Evolutionary conservation across 2,113 vertebrate species (phyloP).

Genomic region (Phrynosoma platyrhinos): DNA sequence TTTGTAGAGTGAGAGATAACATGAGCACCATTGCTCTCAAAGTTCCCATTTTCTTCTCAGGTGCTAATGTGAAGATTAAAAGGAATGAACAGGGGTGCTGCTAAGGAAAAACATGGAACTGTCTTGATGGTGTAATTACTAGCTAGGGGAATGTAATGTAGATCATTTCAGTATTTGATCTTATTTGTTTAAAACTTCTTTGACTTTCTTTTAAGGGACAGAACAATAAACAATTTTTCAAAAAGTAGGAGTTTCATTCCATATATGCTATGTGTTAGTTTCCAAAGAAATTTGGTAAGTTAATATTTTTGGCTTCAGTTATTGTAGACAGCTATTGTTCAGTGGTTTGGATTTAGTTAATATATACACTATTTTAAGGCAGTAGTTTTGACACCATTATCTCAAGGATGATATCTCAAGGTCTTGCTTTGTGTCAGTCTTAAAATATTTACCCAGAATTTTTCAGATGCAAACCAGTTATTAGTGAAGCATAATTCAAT

Average conservation of each 20-base stretch:
- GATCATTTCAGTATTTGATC: neutral
- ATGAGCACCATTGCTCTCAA: neutral
- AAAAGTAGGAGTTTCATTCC: neutral
- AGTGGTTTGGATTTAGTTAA: neutral
- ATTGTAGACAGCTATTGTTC: neutral
- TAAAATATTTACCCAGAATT: neutral
- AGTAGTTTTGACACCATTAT: neutral
- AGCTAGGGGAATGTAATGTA: neutral
- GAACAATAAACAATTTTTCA: neutral
- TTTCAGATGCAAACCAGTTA: neutral
- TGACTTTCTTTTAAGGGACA: neutral
- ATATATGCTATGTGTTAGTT: neutral
- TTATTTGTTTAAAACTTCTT: neutral
- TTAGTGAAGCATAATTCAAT: neutral
- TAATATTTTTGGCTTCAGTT: neutral
- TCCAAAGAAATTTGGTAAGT: neutral
- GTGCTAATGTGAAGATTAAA: neutral
- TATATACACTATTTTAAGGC: neutral
- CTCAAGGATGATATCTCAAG: neutral
- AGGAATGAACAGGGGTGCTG: neutral
- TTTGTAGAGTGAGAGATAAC: neutral
- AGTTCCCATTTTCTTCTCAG: slow-evolving; percentile 2
- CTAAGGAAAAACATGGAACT: neutral
- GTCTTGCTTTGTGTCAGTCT: neutral
- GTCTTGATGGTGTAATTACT: neutral